Conservation (phyloP, 2,797 vertebrate genomes). For the Eulemur rubriventer region DNA sequence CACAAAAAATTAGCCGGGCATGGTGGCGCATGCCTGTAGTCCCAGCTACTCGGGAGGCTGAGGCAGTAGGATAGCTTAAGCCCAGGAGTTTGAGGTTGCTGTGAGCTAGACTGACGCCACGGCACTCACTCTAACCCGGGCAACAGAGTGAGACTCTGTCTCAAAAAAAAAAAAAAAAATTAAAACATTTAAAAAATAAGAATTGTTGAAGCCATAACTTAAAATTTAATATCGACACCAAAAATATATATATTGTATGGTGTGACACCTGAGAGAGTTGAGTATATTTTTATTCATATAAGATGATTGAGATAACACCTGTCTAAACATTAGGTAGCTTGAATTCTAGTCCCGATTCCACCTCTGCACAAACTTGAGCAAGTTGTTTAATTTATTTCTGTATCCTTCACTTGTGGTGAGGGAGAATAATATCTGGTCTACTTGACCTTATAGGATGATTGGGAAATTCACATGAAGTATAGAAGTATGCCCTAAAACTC, state of each 20-base stretch:
- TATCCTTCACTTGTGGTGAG: not conserved
- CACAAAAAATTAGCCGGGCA: not conserved
- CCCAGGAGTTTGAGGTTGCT: not conserved
- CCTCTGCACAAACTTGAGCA: not conserved
- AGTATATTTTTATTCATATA: not conserved
- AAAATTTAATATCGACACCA: not conserved
- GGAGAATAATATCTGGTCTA: not conserved
- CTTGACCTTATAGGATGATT: not conserved
- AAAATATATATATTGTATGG: not conserved
- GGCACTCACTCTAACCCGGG: not conserved
- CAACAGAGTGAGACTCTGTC: not conserved
- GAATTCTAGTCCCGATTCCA: not conserved
- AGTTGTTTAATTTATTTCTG: not conserved
- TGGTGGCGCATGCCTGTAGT: not conserved
- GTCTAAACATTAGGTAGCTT: not conserved
- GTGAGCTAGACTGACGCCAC: not conserved
- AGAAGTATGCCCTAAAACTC: not conserved
- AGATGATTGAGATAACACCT: not conserved
- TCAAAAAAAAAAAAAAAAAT: not conserved
- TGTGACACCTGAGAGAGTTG: not conserved
- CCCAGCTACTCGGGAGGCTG: not conserved
- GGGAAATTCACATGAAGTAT: not conserved
- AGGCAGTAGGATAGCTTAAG: not conserved
- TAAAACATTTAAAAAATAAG: not conserved
- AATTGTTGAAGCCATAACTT: not conserved